phyloP scores from a whole-genome alignment of 2,797 vertebrate genomes.

The Cossypha dichroa region DNA sequence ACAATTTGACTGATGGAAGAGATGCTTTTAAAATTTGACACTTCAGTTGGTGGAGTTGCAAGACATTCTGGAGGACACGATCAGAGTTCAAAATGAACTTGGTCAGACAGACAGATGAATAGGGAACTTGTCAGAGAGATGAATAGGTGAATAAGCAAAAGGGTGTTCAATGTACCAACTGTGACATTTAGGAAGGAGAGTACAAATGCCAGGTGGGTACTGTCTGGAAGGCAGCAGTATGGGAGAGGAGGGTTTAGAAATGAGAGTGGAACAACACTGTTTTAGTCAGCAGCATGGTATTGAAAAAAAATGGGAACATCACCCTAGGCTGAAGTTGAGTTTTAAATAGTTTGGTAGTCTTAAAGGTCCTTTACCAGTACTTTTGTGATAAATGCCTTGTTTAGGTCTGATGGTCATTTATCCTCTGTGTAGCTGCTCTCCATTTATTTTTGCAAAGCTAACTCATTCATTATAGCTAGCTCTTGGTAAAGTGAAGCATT shows the following conservation, averaged over 20 bases:
- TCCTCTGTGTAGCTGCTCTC: not conserved
- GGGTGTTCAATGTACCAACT: not conserved
- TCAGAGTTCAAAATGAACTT: not conserved
- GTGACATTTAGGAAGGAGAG: not conserved
- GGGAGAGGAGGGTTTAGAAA: not conserved
- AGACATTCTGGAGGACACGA: not conserved
- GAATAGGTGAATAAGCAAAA: not conserved
- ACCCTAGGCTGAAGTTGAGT: not conserved
- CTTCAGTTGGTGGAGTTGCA: not conserved
- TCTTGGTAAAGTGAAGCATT: not conserved
- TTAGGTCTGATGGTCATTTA: not conserved
- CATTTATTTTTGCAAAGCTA: constrained; percentile 6
- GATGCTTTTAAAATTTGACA: constrained; percentile 2
- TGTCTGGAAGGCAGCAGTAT: not conserved
- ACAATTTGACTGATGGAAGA: not conserved
- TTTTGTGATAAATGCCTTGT: not conserved
- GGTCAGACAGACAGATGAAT: not conserved
- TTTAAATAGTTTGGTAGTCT: not conserved
- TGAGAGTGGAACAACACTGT: not conserved
- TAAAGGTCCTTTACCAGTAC: not conserved
- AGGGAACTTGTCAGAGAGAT: not conserved
- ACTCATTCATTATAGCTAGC: not conserved
- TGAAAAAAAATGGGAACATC: not conserved
- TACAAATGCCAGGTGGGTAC: not conserved
- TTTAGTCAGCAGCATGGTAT: not conserved